These are phyloP conservation scores for Drosophila neutralis DNA, from an alignment of 2,888 invertebrate genomes.

Conservation along the genomic window DNA sequence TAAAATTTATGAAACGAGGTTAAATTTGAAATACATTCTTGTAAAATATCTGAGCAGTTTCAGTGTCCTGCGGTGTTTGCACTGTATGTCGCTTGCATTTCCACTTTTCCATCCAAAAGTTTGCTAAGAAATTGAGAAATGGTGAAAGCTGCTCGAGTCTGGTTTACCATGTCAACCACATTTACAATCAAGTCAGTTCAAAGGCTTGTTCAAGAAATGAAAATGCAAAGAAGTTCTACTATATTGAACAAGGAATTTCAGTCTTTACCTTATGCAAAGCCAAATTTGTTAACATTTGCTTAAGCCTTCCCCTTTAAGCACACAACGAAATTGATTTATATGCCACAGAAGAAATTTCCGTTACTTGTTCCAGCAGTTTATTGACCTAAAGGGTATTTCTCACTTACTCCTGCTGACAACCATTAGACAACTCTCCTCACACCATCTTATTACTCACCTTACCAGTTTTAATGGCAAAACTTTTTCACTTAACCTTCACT, in stretches of 20 bases:
- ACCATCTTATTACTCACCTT: constrained; percentile 42
- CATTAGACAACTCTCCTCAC: constrained; percentile 35
- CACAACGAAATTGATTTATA: constrained; percentile 49
- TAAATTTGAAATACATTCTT: constrained; percentile 40
- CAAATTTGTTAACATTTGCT: constrained; percentile 14
- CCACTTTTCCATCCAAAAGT: constrained; percentile 22
- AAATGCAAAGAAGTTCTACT: not conserved
- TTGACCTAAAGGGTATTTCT: constrained; percentile 52
- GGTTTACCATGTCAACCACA: constrained; percentile 42
- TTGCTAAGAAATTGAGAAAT: constrained; percentile 33
- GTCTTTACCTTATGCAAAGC: not conserved
- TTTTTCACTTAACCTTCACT: constrained; percentile 71
- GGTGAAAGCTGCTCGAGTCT: constrained; percentile 36
- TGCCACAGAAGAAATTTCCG: constrained; percentile 13
- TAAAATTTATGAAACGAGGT: constrained; percentile 28
- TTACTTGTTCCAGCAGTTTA: constrained; percentile 38
- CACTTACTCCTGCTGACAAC: constrained; percentile 44
- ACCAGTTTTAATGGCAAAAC: constrained; percentile 67
- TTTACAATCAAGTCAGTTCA: constrained; percentile 32
- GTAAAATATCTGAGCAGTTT: constrained; percentile 17
- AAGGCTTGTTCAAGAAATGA: constrained; percentile 23
- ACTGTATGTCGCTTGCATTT: constrained; percentile 16
- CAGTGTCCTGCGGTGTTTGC: constrained; percentile 41
- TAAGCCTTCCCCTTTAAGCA: constrained; percentile 32
- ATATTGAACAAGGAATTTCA: constrained; percentile 3